Base-by-base conservation (phyloP, 2,888 invertebrate species). In the Callyntrura sp. region DNA sequence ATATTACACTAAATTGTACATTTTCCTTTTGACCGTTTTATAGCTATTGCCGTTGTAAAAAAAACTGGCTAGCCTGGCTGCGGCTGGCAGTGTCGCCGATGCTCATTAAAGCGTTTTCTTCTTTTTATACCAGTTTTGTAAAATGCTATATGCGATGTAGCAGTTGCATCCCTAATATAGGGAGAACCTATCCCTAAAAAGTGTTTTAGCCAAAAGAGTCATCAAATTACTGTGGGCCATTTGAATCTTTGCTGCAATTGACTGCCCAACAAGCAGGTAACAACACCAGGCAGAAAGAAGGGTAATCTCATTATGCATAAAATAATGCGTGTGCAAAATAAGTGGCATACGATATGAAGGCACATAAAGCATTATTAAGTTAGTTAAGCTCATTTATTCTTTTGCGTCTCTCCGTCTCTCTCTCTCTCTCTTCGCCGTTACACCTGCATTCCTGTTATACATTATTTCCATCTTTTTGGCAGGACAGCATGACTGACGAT, bases 331-430 rank as follows among this genome's bases (percentile, higher is more conserved):
- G 23, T 62, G 62, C 62, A 62, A 23, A 62, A 62, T 83, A 82
- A 43, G 6, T 35, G 6, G 35, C 35, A 2, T 35, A 35, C 35
- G 35, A 35, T 35, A 35, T 35, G 35, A 35, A 35, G 35, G 35
- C 45, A 48, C 73, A 62, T 83, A 82, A 62, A 78, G 35, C 78
- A 57, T 78, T 78, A 70, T 70, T 45, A 70, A 70, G 70, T 65
- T 65, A 35, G 57, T 57, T 57, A 57, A 35, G 20, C 35, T 35
- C 35, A 35, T 65, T 65, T 65, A 28, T 65, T 23, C 28, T 51
- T 12, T 2, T 6, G 6, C 35, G n/a, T n/a, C n/a, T n/a, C n/a
- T n/a, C 11, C 51, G 12, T 28, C 9, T 78, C 25, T 78, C 28
- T 78, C 55, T 51, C 28, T n/a, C n/a, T n/a, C n/a, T n/a, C n/a